Base-by-base conservation (phyloP, 2,113 vertebrate genomes). In the Corythaixoides concolor region DNA sequence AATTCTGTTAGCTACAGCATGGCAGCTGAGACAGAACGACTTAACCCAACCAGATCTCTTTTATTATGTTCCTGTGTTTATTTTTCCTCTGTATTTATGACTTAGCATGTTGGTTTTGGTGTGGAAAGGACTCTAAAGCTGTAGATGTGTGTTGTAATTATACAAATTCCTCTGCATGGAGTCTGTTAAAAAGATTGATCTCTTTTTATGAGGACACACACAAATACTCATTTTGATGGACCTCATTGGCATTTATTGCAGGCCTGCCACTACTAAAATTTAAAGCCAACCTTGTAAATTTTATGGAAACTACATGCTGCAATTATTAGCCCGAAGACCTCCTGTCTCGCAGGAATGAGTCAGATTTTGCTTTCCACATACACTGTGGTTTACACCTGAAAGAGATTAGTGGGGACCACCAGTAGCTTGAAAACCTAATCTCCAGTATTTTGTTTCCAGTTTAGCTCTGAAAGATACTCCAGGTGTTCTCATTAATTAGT, bases 401-500 rank as follows among this genome's bases (percentile, higher is more conserved):
- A 98, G 97, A 99, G 99, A 99, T 99, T 99, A 99, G 98, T 93
- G 53, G 77, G 97, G 98, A 98, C 98, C 98, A 98, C 98, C 98
- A 99, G 99, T 98, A 99, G 98, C 98, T 98, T 97, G 92, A 97
- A 95, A 96, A 95, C 97, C 98, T 99, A 99, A 99, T 99, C 99
- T 98, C 97, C 66, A 97, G 98, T 99, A 99, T 99, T 99, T 98
- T 98, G 98, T 99, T 99, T 98, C 99, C 98, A 96, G 98, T 97
- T 97, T 97, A 98, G 97, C 97, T 97, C 96, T 94, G 96, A 97
- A 89, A 98, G 97, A 97, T 97, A 96, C 98, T 98, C 98, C 99
- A 99, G 99, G 99, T 99, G 99, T 99, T 99, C 97, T 93, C 94
- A 96, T 97, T 99, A 98, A 99, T 99, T 98, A 98, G 97, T 91